phyloP scores from a whole-genome alignment of 2,113 vertebrate species.

The Heliornis fulica region DNA sequence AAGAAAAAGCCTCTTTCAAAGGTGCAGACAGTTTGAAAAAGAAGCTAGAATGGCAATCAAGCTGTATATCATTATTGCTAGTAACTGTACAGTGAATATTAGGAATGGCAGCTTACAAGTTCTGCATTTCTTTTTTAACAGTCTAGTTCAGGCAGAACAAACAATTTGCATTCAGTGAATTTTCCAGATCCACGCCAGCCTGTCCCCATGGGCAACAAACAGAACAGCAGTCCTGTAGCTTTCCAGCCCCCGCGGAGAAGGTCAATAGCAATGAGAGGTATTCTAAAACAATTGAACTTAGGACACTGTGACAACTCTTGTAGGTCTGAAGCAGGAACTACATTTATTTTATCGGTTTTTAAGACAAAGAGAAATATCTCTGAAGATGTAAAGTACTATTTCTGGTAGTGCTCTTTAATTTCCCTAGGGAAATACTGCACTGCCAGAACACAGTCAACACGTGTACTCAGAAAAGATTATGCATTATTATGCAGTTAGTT shows the following conservation, averaged over 20 bases:
- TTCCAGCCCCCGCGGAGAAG: not conserved
- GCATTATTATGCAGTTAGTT: not conserved
- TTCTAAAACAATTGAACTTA: not conserved
- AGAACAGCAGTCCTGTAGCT: not conserved
- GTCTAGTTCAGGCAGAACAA: not conserved
- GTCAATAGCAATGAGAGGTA: not conserved
- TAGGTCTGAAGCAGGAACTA: not conserved
- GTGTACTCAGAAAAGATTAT: not conserved
- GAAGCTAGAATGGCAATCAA: not conserved
- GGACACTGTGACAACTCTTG: not conserved
- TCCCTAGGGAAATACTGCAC: not conserved
- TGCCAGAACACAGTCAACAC: not conserved
- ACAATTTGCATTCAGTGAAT: not conserved
- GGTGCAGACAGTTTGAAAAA: not conserved
- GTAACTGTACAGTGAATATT: not conserved
- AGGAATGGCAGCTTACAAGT: not conserved
- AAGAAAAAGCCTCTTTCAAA: not conserved
- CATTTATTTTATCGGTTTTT: not conserved
- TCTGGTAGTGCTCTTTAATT: not conserved
- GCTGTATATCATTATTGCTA: not conserved
- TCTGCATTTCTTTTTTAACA: not conserved
- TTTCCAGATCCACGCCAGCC: not conserved
- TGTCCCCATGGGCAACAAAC: not conserved
- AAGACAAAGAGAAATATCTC: not conserved
- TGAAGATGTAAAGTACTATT: not conserved